These are phyloP conservation scores for Empidonax traillii DNA, from an alignment of 2,113 vertebrate genomes.

Conservation along the genomic window DNA sequence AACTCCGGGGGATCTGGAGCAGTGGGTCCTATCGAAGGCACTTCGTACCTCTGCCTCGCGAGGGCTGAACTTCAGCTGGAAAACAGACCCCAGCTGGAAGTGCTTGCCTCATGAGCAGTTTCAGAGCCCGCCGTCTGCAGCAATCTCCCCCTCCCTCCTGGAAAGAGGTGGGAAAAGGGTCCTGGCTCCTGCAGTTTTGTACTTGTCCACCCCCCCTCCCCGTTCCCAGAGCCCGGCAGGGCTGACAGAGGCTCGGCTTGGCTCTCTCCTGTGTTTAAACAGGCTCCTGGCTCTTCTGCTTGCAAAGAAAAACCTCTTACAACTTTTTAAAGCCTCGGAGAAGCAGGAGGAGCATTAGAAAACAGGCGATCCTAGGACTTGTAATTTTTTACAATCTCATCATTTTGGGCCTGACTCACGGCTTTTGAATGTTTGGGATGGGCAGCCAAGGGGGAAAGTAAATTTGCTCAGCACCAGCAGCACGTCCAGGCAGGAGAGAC, in stretches of 20 bases:
- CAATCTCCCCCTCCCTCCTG: neutral
- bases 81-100: conserved; percentile 12
- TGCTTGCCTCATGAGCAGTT: neutral
- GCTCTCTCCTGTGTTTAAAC: neutral
- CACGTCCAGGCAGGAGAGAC: neutral
- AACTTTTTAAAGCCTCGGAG: neutral
- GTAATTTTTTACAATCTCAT: conserved; percentile 36
- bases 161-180: neutral
- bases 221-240: neutral
- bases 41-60: neutral
- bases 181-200: neutral
- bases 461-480: neutral
- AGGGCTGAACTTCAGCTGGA: neutral
- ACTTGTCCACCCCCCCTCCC: neutral
- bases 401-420: conserved; percentile 53
- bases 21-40: neutral
- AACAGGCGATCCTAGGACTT: neutral
- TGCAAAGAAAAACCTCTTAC: neutral
- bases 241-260: neutral
- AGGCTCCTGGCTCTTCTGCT: neutral
- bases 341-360: neutral
- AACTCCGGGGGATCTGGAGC: rapidly evolving
- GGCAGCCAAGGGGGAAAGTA: neutral
- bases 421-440: conserved; percentile 40
- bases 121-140: neutral